Base-by-base conservation (phyloP, 37 sponge, comb jelly and placozoan genomes). In the Theonella swinhoei region DNA sequence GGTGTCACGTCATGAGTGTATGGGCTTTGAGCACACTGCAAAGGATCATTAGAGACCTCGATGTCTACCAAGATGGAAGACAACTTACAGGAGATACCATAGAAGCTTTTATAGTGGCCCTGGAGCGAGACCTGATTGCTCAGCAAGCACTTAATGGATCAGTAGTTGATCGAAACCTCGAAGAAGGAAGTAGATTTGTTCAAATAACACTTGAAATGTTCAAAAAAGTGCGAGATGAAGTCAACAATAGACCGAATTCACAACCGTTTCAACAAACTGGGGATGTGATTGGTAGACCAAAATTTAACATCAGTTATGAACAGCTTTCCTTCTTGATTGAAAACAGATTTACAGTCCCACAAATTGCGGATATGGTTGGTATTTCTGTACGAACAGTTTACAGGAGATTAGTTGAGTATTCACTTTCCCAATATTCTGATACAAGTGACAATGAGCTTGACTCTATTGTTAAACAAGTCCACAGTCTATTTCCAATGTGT, bases 381-480 rank as follows among this genome's bases (percentile, higher is more conserved):
- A 72, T 79, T n/a, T 86, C 87, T 29, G 25, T 86, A 30, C 54
- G 87, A 47, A 86, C 87, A 14, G 54, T 86, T 42, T 37, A 62
- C 54, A 34, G 87, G 25, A 66, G 87, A 86, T 69, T 86, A 72
- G 35, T 65, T 31, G 71, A 79, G 14, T 80, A 54, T 71, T 37
- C 62, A 28, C 32, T 86, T 23, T n/a, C 30, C 11, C 8, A 22
- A 41, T 86, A 86, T 72, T 64, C 87, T 20, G 11, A 35, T n/a
- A 59, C 79, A 9, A 60, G 39, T 40, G 87, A 86, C 71, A 70
- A 28, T 30, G 80, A 86, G 39, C 62, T 88, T 28, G 88, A 88
- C 42, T 29, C 36, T 11, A 25, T 76, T 9, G 77, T 88, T 23
- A 28, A 0, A 24, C 43, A 39, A 29, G 39, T 72, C 22, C 82